Evolutionary conservation across 2,113 vertebrate genomes (phyloP).

Genomic region (Riparia riparia): DNA sequence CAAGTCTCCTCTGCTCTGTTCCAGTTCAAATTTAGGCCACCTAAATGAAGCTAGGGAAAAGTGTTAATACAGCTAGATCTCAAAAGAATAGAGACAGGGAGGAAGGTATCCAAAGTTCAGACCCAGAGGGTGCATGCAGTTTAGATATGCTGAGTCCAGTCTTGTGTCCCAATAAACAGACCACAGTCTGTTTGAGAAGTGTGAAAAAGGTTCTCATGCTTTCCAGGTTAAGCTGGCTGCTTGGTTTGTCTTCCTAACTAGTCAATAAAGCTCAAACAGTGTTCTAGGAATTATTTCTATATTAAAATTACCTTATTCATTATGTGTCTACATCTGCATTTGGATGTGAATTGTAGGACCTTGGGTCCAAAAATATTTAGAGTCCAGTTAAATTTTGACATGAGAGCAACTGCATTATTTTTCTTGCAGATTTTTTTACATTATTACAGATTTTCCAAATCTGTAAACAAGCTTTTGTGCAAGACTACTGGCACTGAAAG

Average conservation of each 20-base stretch:
- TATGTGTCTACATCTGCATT: background rate
- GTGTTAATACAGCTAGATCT: background rate
- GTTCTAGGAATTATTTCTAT: background rate
- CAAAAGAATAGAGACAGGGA: background rate
- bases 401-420: conserved; percentile 19
- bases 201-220: background rate
- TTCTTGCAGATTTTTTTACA: background rate
- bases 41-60: background rate
- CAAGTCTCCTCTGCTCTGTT: background rate
- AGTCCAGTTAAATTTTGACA: conserved; percentile 37
- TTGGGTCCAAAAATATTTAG: background rate
- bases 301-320: conserved; percentile 3
- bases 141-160: background rate
- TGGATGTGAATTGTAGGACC: conserved; percentile 2
- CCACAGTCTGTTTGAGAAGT: background rate
- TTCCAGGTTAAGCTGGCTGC: conserved; percentile 39
- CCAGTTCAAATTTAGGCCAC: background rate
- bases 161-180: background rate
- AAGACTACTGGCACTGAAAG: background rate
- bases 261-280: conserved; percentile 18
- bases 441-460: background rate
- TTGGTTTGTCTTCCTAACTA: conserved; percentile 5
- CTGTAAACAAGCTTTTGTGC: conserved; percentile 53
- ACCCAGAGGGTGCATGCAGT: background rate
- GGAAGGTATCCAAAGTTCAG: background rate